Conservation (phyloP, 2,797 vertebrate species). For the Tamandua tetradactyla region DNA sequence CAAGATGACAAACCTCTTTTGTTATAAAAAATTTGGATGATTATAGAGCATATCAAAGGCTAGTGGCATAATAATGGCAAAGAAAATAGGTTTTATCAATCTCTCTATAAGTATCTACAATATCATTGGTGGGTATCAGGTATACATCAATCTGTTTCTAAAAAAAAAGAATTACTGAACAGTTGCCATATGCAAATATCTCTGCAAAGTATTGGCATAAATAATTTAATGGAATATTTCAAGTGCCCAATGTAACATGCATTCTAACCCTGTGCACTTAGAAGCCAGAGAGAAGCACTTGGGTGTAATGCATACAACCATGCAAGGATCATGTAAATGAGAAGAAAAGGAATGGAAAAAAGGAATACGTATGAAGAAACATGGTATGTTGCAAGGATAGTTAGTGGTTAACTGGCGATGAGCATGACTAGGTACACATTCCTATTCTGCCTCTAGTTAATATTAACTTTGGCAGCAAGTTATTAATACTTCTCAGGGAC, state of each 20-base stretch:
- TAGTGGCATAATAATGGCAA: neutral
- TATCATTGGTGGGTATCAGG: neutral
- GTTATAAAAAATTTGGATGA: constrained; percentile 43
- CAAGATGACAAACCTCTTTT: constrained; percentile 36
- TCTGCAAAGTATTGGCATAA: neutral
- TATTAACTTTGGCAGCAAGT: neutral
- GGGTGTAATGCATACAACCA: neutral
- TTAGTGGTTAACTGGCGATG: neutral
- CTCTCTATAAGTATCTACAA: neutral
- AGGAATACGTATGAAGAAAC: neutral
- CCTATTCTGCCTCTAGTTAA: neutral
- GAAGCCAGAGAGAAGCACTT: neutral
- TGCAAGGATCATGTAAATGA: neutral
- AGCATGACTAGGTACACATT: neutral
- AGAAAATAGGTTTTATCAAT: neutral
- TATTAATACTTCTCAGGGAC: neutral
- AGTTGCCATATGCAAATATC: neutral
- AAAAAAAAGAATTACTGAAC: no score
- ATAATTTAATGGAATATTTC: neutral
- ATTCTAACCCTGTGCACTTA: neutral
- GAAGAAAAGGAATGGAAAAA: neutral
- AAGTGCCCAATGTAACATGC: neutral
- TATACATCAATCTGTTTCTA: neutral
- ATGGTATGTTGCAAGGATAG: neutral
- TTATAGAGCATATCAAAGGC: constrained; percentile 9